phyloP scores from a whole-genome alignment of 1,140 invertebrate species.

The Laodelphax striatellus region DNA sequence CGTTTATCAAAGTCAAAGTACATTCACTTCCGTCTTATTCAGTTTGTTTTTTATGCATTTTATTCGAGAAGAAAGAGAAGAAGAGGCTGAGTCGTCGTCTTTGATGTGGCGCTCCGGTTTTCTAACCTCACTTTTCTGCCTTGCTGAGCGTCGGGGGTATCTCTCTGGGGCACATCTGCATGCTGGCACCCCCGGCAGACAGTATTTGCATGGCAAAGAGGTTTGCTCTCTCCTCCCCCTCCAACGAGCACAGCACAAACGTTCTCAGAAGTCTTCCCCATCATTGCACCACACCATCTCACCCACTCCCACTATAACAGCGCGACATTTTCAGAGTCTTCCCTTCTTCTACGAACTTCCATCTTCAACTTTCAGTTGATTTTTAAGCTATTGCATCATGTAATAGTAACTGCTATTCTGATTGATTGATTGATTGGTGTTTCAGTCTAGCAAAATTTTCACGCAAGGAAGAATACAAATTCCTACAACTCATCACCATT shows the following conservation, averaged over 20 bases:
- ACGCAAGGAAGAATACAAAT: no score
- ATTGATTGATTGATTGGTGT: no score
- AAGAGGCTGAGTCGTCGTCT: background rate
- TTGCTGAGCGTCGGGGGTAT: background rate
- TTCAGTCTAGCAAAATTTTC: no score
- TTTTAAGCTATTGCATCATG: no score
- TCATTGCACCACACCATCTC: no score
- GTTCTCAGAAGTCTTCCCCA: no score
- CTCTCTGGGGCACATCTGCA: background rate
- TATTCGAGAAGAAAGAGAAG: background rate
- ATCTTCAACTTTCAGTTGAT: no score
- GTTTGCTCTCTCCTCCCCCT: background rate
- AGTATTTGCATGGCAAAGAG: background rate
- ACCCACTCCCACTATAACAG: no score
- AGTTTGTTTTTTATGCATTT: constrained; percentile 1
- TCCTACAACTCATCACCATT: no score
- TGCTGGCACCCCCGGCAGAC: background rate
- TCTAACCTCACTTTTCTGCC: background rate
- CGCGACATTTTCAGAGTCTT: no score
- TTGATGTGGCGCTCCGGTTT: background rate
- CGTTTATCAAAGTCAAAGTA: constrained; percentile 1
- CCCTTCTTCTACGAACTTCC: no score
- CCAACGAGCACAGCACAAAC: background rate
- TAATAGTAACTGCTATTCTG: no score
- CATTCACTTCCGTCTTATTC: background rate